phyloP scores from a whole-genome alignment of 2,113 vertebrate genomes.

The Euleptes europaea region DNA sequence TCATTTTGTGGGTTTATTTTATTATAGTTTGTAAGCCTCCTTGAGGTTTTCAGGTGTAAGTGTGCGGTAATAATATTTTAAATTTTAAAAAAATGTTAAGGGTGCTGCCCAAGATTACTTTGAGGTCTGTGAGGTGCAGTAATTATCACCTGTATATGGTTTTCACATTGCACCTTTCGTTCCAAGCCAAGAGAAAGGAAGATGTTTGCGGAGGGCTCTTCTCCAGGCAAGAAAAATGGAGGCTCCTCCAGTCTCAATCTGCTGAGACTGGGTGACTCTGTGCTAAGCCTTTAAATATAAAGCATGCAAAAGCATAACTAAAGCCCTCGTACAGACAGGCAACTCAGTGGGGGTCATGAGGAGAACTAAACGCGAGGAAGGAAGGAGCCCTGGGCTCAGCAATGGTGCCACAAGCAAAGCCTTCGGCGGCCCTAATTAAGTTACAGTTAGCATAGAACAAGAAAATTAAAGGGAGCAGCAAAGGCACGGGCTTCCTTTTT shows the following conservation, averaged over 20 bases:
- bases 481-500: not conserved
- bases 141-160: not conserved
- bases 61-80: too few relatives aligned
- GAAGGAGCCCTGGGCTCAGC: not conserved
- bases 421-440: constrained; percentile 8
- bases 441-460: not conserved
- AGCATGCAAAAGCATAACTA: not conserved
- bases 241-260: not conserved
- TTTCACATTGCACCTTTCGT: not conserved
- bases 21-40: too few relatives aligned
- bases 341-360: not conserved
- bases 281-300: not conserved
- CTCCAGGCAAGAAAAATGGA: not conserved
- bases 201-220: not conserved
- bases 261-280: constrained; percentile 11
- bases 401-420: not conserved
- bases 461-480: constrained; percentile 10
- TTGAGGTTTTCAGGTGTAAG: too few relatives aligned
- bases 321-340: not conserved
- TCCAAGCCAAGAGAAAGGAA: not conserved
- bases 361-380: not conserved
- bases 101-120: not conserved
- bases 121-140: not conserved
- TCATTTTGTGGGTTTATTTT: too few relatives aligned
- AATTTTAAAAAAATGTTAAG: not conserved